Evolutionary conservation across 2,113 vertebrate species (phyloP).

Genomic region (Otis tarda): DNA sequence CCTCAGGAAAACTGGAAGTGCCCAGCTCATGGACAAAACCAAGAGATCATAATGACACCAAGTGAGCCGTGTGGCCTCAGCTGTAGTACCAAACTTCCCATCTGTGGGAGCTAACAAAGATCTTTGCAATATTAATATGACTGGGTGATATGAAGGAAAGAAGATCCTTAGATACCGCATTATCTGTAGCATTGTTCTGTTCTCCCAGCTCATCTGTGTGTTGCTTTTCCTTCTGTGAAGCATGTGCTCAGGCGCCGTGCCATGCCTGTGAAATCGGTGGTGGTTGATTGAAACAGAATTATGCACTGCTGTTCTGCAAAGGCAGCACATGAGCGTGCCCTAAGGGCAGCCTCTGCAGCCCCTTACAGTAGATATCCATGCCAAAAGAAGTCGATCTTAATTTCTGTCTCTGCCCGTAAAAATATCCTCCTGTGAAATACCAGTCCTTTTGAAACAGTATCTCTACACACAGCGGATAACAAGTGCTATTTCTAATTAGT

Average conservation of each 20-base stretch:
- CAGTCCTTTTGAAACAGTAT: neutral
- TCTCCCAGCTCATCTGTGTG: neutral
- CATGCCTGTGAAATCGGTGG: neutral
- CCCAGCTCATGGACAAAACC: constrained; percentile 1
- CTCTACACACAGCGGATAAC: neutral
- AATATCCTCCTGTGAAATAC: neutral
- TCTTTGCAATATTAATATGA: neutral
- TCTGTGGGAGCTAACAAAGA: neutral
- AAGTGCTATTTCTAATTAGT: neutral
- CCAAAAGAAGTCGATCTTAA: neutral
- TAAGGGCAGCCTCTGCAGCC: neutral
- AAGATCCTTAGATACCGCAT: neutral
- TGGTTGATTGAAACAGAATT: neutral
- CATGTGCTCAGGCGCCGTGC: neutral
- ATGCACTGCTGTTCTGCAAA: neutral
- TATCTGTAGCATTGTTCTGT: neutral
- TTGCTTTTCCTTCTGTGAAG: neutral
- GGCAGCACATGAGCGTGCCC: fast-evolving
- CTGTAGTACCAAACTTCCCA: neutral
- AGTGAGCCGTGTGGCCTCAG: neutral
- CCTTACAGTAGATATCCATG: neutral
- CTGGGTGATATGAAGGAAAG: neutral
- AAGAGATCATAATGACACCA: neutral
- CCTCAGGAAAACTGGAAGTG: constrained; percentile 63
- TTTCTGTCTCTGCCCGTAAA: neutral